Evolutionary conservation across 1,140 invertebrate genomes (phyloP), one percentile per base, ranked within the genome.

Genomic region (Drosophila lacteicornis): DNA sequence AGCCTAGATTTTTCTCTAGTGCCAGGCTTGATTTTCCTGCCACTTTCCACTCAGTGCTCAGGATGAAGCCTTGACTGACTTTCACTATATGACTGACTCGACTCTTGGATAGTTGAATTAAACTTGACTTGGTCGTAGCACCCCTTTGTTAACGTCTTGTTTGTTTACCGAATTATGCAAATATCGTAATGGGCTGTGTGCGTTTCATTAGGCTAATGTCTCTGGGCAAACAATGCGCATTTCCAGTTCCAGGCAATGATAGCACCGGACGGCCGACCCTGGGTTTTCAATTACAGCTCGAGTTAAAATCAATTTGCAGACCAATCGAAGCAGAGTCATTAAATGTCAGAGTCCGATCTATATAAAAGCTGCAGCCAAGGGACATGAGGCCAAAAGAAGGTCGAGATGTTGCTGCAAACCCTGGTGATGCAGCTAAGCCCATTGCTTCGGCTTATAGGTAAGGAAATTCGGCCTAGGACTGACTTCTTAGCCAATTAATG

Each of bases 171-270:
- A 80, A 80, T 82, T 86, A 63, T 66, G 70, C 51, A 86, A 53
- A 65, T 81, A 78, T 47, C 61, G 56, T 47, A 78, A 47, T 62
- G 68, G 40, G 43, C 40, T 85, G 80, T 87, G 63, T 86, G 56
- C 70, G 73, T 78, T 88, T 88, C 82, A 88, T 88, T 88, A 88
- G 69, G 60, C 59, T 88, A 88, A 88, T 88, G 85, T 59, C 78
- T 49, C 78, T 70, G 42, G 22, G 74, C 56, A 88, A 88, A 88
- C 75, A 90, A 69, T 45, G 61, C 51, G 61, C 63, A 68, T 43
- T 69, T 71, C 27, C 68, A 74, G 68, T 51, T 60, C 22, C 2
- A 17, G 49, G 33, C 38, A 50, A 53, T 53, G 38, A 66, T 17
- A 66, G 49, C 66, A 60, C 50, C 49, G n/a, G 13, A 55, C 7